Conservation (phyloP, 2,888 invertebrate genomes). For the Drosophila diplacantha region DNA sequence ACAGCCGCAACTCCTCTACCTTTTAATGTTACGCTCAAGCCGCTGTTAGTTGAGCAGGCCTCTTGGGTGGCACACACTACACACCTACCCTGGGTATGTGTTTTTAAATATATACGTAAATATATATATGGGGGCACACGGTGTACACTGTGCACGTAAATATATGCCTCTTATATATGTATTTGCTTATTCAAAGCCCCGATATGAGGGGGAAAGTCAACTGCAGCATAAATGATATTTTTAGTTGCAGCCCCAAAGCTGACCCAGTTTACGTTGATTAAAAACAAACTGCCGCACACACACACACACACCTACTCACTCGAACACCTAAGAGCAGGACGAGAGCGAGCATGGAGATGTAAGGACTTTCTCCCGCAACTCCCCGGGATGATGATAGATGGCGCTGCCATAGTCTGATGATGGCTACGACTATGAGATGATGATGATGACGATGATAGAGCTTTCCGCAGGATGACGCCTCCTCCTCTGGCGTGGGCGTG, state of each 20-base stretch:
- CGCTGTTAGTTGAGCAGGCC: constrained; percentile 27
- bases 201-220: constrained; percentile 55
- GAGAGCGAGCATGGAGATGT: constrained; percentile 44
- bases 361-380: constrained; percentile 62
- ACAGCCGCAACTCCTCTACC: constrained; percentile 36
- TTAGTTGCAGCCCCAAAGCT: constrained; percentile 66
- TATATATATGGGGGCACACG: constrained; percentile 9
- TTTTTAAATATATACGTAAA: constrained; percentile 19
- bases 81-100: constrained; percentile 10
- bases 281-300: constrained; percentile 65
- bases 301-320: constrained; percentile 22
- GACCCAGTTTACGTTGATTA: constrained; percentile 71
- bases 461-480: constrained; percentile 40
- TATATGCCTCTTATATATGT: constrained; percentile 7
- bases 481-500: constrained; percentile 28
- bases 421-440: constrained; percentile 13
- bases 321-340: constrained; percentile 18
- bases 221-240: constrained; percentile 71
- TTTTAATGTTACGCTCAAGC: constrained; percentile 32
- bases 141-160: constrained; percentile 10
- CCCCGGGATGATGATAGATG: constrained; percentile 29
- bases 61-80: constrained; percentile 4
- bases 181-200: constrained; percentile 30
- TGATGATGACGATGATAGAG: constrained; percentile 23
- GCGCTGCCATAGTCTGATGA: constrained; percentile 6